These are phyloP conservation scores for Propithecus deckenii DNA, from an alignment of 2,797 vertebrate genomes.

Conservation along the genomic window DNA sequence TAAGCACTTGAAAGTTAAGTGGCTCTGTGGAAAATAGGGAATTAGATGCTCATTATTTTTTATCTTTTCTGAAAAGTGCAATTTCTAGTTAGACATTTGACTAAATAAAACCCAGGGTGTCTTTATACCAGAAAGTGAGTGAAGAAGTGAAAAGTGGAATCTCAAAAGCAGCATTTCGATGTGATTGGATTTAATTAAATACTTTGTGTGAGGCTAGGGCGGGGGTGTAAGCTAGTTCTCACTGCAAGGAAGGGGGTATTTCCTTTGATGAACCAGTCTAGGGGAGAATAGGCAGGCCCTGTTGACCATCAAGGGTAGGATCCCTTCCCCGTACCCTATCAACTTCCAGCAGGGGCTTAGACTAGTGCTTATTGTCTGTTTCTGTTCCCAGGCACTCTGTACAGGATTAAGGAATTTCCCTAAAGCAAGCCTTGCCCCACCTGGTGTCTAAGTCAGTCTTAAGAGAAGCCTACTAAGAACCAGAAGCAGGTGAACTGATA, in stretches of 20 bases:
- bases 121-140: slow-evolving; percentile 54
- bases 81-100: slow-evolving; percentile 71
- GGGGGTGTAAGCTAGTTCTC: neutral
- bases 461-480: neutral
- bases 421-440: neutral
- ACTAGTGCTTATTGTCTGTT: neutral
- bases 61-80: slow-evolving; percentile 78
- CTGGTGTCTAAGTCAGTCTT: neutral
- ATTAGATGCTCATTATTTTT: slow-evolving; percentile 80
- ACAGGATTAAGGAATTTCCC: neutral
- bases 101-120: slow-evolving; percentile 63
- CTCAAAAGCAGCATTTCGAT: slow-evolving; percentile 41
- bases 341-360: neutral
- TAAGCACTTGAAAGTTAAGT: slow-evolving; percentile 69
- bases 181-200: slow-evolving; percentile 70
- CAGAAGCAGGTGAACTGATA: neutral
- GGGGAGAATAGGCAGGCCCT: neutral
- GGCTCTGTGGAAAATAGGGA: slow-evolving; percentile 76
- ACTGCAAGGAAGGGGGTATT: neutral
- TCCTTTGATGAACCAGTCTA: neutral
- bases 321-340: neutral
- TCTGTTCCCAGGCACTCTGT: neutral
- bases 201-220: neutral
- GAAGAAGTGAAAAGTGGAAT: slow-evolving; percentile 49
- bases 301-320: neutral